Evolutionary conservation across 2,113 vertebrate species (phyloP).

Genomic region (Pantherophis guttatus): DNA sequence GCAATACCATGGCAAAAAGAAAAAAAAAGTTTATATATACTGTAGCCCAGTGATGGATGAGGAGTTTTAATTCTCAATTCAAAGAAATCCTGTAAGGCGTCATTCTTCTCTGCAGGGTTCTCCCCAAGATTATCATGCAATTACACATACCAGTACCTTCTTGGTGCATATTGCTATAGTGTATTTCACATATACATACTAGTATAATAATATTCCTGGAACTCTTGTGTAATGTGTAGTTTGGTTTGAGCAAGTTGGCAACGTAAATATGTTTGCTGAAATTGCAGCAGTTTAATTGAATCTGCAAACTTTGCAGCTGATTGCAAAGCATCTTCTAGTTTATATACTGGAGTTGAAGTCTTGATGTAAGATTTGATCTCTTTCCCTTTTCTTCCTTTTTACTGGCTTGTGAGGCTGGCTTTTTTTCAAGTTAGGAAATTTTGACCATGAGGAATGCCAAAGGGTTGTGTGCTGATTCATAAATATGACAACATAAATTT

Average conservation of each 20-base stretch:
- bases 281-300: neutral
- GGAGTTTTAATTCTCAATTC: neutral
- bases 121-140: neutral
- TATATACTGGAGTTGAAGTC: no score
- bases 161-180: neutral
- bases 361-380: neutral
- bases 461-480: neutral
- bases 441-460: neutral
- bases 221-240: neutral
- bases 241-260: neutral
- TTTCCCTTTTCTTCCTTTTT: neutral
- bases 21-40: neutral
- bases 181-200: neutral
- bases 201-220: neutral
- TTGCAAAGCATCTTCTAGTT: neutral
- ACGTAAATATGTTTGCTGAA: neutral
- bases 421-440: neutral
- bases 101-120: neutral
- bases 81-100: neutral
- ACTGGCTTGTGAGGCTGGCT: neutral
- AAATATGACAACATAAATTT: neutral
- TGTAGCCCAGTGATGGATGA: neutral
- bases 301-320: neutral
- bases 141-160: neutral
- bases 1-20: neutral